Evolutionary conservation across 2,888 invertebrate genomes (phyloP), one percentile per base, ranked within the genome.

Genomic region (Mythimna pallens): DNA sequence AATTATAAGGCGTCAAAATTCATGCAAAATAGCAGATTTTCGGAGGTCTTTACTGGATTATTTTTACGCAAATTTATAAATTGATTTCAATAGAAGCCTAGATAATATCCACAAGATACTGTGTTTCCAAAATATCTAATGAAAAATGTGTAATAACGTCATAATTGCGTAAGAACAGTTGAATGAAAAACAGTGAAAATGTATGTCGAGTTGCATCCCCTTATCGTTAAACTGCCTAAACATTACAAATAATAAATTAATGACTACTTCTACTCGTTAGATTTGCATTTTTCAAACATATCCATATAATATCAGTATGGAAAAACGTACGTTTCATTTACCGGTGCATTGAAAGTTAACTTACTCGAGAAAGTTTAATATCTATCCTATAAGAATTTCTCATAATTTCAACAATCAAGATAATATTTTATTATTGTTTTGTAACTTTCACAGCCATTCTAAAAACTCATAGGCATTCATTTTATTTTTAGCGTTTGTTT

Each of bases 301-400:
- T 47, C 22, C n/a, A 25, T 68, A 64, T 59, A 61, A 77, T 47
- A 40, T 75, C 9, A 34, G 30, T 63, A 76, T 55, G 30, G 40
- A 73, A 76, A 76, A 67, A 72, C 59, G 47, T 47, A 17, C 47
- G 64, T 72, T 76, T 57, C 57, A 57, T 74, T 77, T 70, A 58
- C 73, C 66, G 55, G 62, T 78, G 73, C 73, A 86, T 86, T 82
- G 82, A 85, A 83, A 80, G 85, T 76, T 54, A 74, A 59, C 64
- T 62, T 61, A 76, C 30, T 47, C 30, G 77, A 50, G 80, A 85
- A 84, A 86, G 79, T 84, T 67, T 65, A 59, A 59, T 69, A 36
- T n/a, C 14, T 59, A 59, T 72, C 71, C 65, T 65, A 58, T 57
- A 57, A n/a, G 12, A 59, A n/a, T 65, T 54, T 65, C 76, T 55